Evolutionary conservation across 2,888 invertebrate species (phyloP), one percentile per base, ranked within the genome.

Genomic region (Drosophila gaucha): DNA sequence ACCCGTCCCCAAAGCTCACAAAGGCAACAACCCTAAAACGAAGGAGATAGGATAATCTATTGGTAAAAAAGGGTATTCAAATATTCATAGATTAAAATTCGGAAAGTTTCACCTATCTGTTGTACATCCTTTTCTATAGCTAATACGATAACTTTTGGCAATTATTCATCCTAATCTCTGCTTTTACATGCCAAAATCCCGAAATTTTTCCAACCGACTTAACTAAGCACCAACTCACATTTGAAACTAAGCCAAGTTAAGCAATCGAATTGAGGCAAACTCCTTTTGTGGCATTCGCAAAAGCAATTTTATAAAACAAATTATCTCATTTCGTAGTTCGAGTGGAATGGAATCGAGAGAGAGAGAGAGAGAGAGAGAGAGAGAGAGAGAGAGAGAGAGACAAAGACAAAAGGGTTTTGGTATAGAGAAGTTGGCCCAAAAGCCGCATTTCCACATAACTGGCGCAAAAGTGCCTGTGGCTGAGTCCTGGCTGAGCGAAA

Each of bases 291-390:
- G n/a, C 36, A 51, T 12, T 44, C 16, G 28, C 18, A 26, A 47
- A 36, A 46, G 38, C 46, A 72, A 55, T 65, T 59, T 74, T 69
- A 14, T 38, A 41, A 58, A 74, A 62, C 74, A 70, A 74, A 70
- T 74, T 60, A 74, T 55, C 44, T 60, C 41, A 54, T 67, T 72
- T 58, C 54, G 49, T 22, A 57, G 39, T 18, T 54, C 51, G 28
- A 59, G 30, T 6, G 10, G 43, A 24, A 52, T 56, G n/a, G n/a
- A n/a, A n/a, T 56, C 57, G 35, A 6, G 16, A 9, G 14, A 9
- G 12, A 6, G 4, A 1, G 26, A 1, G 38, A 2, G 3, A 6
- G n/a, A 1, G 6, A 0, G 16, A 0, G 10, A 6, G 5, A 3
- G 2, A 8, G 14, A 9, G 24, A 2, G 9, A 6, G 12, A 8